phyloP scores from a whole-genome alignment of 2,797 vertebrate species.

The Dryobates pubescens region DNA sequence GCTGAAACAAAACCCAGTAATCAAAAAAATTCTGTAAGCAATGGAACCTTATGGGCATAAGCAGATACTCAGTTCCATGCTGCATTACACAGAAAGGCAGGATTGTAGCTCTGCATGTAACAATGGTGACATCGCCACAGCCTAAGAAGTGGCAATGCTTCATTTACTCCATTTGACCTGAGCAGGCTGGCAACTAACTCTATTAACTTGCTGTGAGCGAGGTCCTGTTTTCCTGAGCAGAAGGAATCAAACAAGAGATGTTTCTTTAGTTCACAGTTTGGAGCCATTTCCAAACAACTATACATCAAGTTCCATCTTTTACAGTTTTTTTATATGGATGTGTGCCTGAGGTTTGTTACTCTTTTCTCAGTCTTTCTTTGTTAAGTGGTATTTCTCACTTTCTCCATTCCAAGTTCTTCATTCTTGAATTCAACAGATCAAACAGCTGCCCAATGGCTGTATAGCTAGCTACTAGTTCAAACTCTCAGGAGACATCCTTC shows the following conservation, averaged over 20 bases:
- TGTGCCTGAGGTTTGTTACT: background rate
- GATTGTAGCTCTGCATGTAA: background rate
- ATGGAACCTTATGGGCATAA: accelerated
- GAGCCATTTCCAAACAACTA: background rate
- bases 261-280: background rate
- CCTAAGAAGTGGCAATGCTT: background rate
- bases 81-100: background rate
- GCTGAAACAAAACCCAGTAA: background rate
- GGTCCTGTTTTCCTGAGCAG: background rate
- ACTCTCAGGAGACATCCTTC: background rate
- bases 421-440: background rate
- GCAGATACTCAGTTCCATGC: background rate
- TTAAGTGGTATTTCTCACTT: background rate
- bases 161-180: background rate
- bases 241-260: background rate
- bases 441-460: background rate
- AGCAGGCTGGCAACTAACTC: background rate
- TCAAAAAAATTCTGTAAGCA: background rate
- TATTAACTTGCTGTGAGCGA: background rate
- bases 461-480: background rate
- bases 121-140: background rate
- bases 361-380: background rate
- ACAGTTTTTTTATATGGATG: background rate
- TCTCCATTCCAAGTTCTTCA: background rate
- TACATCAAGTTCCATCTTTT: background rate